A percentile compares a stretch with the other conserved stretches of the same genome.
phyloP scores from a whole-genome alignment of 2,113 vertebrate genomes.

The Cairina moschata region DNA sequence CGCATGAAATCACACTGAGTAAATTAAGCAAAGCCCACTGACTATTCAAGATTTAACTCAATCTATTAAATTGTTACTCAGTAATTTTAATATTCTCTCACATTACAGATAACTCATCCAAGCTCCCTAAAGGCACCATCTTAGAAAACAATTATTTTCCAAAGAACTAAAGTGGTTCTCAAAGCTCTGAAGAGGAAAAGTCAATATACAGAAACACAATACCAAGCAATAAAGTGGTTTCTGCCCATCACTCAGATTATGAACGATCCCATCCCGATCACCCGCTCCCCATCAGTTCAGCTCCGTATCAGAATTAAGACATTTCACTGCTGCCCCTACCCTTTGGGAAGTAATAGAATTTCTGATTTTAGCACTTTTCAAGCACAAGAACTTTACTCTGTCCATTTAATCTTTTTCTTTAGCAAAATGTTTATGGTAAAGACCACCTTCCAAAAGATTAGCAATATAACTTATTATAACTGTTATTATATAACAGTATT shows the following conservation, averaged over 20 bases:
- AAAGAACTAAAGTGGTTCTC: neutral
- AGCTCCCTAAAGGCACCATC: neutral
- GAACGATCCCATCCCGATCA: neutral
- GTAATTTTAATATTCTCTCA: neutral
- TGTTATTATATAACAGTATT: too few species aligned
- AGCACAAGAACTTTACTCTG: neutral
- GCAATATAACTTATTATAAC: neutral
- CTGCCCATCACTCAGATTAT: neutral
- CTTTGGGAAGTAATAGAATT: neutral
- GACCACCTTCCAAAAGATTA: neutral
- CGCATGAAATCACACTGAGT: fast-evolving
- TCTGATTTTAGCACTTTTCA: neutral
- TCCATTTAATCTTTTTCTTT: neutral
- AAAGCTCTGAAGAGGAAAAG: neutral
- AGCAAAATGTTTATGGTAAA: neutral
- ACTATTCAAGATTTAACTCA: neutral
- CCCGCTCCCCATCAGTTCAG: neutral
- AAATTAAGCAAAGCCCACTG: neutral
- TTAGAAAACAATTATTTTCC: neutral
- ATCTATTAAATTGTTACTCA: neutral
- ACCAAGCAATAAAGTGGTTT: neutral
- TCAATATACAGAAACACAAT: neutral
- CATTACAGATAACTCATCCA: neutral
- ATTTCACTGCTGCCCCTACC: neutral
- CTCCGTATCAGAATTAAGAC: neutral